These are phyloP conservation scores for Vimba vimba DNA, from an alignment of 2,113 vertebrate genomes.

Conservation along the genomic window DNA sequence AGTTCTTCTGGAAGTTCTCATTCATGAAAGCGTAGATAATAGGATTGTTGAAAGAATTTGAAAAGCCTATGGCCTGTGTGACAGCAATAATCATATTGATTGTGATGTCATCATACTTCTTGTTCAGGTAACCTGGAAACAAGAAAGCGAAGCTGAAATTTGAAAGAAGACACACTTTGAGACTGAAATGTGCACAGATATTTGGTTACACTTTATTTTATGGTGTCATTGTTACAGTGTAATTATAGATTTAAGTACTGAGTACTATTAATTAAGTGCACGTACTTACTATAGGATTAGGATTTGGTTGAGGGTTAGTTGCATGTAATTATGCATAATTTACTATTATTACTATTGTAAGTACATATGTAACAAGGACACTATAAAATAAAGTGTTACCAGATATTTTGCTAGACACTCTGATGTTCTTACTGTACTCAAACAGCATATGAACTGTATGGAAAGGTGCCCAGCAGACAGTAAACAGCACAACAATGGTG, in stretches of 20 bases:
- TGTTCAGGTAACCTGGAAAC: constrained; percentile 76
- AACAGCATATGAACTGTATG: constrained; percentile 83
- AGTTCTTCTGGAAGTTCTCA: constrained; percentile 84
- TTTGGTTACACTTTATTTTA: too few species aligned
- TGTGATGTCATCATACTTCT: constrained; percentile 77
- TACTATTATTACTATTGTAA: too few species aligned
- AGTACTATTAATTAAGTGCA: too few species aligned
- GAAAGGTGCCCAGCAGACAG: constrained; percentile 84
- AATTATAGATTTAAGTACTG: too few species aligned
- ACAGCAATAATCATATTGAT: constrained; percentile 78
- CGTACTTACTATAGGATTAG: too few species aligned
- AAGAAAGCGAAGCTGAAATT: not conserved
- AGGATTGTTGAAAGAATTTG: constrained; percentile 85
- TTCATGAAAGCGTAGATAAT: constrained; percentile 86
- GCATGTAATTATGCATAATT: too few species aligned
- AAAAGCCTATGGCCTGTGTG: constrained; percentile 83
- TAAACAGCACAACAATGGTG: constrained; percentile 81
- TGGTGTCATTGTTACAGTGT: too few species aligned
- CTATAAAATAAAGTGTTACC: too few species aligned
- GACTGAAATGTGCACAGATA: not conserved
- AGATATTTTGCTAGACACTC: not conserved
- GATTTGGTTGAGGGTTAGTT: too few species aligned
- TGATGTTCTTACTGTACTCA: constrained; percentile 78
- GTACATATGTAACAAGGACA: too few species aligned
- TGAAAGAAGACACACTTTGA: not conserved